A percentile compares a stretch with the other conserved stretches of the same genome.
Conservation (phyloP, 2,888 invertebrate species). For the Cheilosia impressa region DNA sequence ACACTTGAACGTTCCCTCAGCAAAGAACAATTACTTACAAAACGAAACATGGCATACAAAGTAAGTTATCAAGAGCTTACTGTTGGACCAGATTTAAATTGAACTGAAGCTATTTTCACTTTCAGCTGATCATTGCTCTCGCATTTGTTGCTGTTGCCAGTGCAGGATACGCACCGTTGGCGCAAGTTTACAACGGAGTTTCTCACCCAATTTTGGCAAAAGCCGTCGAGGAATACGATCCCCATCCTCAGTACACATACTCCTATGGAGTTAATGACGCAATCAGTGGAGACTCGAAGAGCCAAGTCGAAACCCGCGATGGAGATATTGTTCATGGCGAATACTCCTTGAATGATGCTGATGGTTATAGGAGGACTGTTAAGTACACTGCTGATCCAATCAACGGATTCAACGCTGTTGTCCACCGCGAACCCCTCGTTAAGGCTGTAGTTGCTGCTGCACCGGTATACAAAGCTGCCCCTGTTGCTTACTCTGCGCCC, state of each 20-base stretch:
- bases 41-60: slow-evolving; percentile 59
- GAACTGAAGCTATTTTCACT: not conserved
- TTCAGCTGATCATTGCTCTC: slow-evolving; percentile 50
- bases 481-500: slow-evolving; percentile 44
- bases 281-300: slow-evolving; percentile 82
- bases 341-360: slow-evolving; percentile 82
- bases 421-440: slow-evolving; percentile 77
- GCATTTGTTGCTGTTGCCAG: slow-evolving; percentile 60
- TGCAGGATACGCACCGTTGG: slow-evolving; percentile 54
- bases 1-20: slow-evolving; percentile 15
- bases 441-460: slow-evolving; percentile 76
- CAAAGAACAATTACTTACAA: slow-evolving; percentile 14
- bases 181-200: slow-evolving; percentile 54
- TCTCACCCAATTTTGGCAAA: slow-evolving; percentile 78
- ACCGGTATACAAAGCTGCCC: too few species aligned
- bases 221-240: slow-evolving; percentile 79
- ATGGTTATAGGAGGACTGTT: slow-evolving; percentile 82
- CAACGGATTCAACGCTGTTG: slow-evolving; percentile 82
- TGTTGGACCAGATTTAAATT: not conserved
- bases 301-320: slow-evolving; percentile 82
- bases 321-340: slow-evolving; percentile 83
- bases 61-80: slow-evolving; percentile 5
- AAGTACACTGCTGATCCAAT: slow-evolving; percentile 82
- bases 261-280: slow-evolving; percentile 82
- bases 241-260: slow-evolving; percentile 82